Conservation (phyloP, 1,140 invertebrate species). For the Drosophila tristis region DNA sequence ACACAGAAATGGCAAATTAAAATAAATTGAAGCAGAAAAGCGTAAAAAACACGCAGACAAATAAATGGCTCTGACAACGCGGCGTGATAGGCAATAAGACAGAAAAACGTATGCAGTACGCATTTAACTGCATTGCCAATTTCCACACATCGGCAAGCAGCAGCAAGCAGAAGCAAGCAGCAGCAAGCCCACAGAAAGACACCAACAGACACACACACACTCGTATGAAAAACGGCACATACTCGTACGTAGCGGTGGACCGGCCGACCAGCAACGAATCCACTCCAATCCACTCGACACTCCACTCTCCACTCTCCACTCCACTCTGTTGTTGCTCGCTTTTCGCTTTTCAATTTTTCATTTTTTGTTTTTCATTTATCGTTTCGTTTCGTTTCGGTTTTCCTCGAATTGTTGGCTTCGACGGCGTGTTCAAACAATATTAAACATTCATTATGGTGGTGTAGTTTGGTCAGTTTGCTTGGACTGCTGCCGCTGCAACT, state of each 20-base stretch:
- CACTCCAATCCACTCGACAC: slow-evolving; percentile 18
- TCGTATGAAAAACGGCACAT: slow-evolving; percentile 46
- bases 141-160: slow-evolving; percentile 30
- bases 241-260: slow-evolving; percentile 17
- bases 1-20: slow-evolving; percentile 62
- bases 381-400: slow-evolving; percentile 26
- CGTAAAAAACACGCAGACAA: slow-evolving; percentile 49
- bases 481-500: not conserved
- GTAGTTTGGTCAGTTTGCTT: slow-evolving; percentile 51
- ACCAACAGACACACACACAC: not conserved
- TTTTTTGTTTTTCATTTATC: slow-evolving; percentile 8
- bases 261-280: not conserved
- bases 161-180: slow-evolving; percentile 17
- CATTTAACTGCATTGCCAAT: slow-evolving; percentile 54
- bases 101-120: slow-evolving; percentile 49
- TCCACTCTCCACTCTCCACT: not conserved
- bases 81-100: slow-evolving; percentile 5
- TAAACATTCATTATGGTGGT: slow-evolving; percentile 64
- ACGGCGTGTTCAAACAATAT: slow-evolving; percentile 62
- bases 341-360: slow-evolving; percentile 35
- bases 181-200: slow-evolving; percentile 7
- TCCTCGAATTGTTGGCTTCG: slow-evolving; percentile 26
- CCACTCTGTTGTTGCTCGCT: slow-evolving; percentile 2
- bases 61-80: slow-evolving; percentile 23
- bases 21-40: slow-evolving; percentile 62